Conservation (phyloP, 2,113 vertebrate genomes). For the Ancistrus triradiatus region DNA sequence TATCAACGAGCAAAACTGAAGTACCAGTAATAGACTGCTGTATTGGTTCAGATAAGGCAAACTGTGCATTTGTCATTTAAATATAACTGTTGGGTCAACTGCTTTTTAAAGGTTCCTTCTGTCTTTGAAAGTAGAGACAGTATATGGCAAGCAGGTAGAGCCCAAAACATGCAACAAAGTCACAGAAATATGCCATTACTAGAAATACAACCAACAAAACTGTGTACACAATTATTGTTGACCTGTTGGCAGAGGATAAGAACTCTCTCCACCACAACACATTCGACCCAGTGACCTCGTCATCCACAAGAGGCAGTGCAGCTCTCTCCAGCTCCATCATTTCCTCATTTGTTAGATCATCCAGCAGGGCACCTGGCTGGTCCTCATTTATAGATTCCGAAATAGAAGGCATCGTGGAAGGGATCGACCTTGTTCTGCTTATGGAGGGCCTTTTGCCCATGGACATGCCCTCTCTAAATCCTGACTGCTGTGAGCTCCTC, state of each 20-base stretch:
- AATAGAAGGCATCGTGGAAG: constrained; percentile 59
- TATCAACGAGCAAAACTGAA: no score
- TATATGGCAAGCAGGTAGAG: constrained; percentile 84
- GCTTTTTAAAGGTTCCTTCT: constrained; percentile 66
- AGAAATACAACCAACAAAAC: constrained; percentile 79
- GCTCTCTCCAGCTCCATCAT: background rate
- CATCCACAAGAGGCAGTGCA: constrained; percentile 32
- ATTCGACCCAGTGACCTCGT: constrained; percentile 33
- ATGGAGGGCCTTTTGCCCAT: constrained; percentile 35
- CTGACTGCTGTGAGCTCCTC: constrained; percentile 47
- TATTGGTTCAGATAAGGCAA: no score
- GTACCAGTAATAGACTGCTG: no score
- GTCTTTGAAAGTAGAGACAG: constrained; percentile 76
- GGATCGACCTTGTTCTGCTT: constrained; percentile 44
- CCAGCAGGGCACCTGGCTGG: constrained; percentile 28
- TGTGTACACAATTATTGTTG: constrained; percentile 69
- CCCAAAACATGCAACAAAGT: constrained; percentile 83
- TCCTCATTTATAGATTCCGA: constrained; percentile 63
- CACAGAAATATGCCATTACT: constrained; percentile 77
- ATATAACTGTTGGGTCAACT: constrained; percentile 27
- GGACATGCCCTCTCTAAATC: background rate
- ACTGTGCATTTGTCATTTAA: background rate
- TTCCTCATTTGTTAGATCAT: constrained; percentile 24
- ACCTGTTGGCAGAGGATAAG: constrained; percentile 63
- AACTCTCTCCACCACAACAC: constrained; percentile 56